Evolutionary conservation across 2,797 vertebrate genomes (phyloP).

Genomic region (Artibeus jamaicensis): DNA sequence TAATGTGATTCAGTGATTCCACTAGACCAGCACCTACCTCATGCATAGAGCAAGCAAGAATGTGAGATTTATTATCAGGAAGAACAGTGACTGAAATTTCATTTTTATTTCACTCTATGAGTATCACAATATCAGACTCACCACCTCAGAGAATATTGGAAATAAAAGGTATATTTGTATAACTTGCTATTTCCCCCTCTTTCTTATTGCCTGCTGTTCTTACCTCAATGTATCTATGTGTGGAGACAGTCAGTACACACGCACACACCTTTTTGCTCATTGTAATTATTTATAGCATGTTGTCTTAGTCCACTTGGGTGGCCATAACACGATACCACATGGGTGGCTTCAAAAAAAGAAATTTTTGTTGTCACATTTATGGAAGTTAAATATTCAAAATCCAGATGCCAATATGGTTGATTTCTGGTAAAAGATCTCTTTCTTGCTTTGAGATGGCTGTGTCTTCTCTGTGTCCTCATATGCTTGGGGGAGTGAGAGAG

Average conservation of each 20-base stretch:
- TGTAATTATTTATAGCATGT: neutral
- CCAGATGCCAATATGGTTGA: neutral
- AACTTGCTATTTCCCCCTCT: neutral
- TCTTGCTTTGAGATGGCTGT: neutral
- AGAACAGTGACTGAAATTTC: constrained; percentile 9
- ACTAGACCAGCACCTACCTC: constrained; percentile 12
- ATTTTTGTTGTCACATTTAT: neutral
- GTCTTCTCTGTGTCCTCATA: neutral
- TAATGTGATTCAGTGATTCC: constrained; percentile 56
- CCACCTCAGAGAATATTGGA: neutral
- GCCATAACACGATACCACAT: neutral
- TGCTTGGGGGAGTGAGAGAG: neutral
- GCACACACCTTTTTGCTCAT: neutral
- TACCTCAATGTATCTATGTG: neutral
- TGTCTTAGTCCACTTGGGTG: neutral
- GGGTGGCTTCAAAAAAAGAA: neutral
- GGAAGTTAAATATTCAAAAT: neutral
- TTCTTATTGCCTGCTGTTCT: neutral
- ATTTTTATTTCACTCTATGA: neutral
- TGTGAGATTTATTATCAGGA: constrained; percentile 27
- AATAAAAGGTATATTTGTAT: neutral
- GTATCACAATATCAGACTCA: neutral
- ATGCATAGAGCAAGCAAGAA: constrained; percentile 29
- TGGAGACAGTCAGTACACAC: neutral
- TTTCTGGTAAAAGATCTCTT: neutral